Percentiles rank a stretch among this genome's conserved stretches.
Conservation (phyloP, 2,888 invertebrate genomes). For the Drepana falcataria region DNA sequence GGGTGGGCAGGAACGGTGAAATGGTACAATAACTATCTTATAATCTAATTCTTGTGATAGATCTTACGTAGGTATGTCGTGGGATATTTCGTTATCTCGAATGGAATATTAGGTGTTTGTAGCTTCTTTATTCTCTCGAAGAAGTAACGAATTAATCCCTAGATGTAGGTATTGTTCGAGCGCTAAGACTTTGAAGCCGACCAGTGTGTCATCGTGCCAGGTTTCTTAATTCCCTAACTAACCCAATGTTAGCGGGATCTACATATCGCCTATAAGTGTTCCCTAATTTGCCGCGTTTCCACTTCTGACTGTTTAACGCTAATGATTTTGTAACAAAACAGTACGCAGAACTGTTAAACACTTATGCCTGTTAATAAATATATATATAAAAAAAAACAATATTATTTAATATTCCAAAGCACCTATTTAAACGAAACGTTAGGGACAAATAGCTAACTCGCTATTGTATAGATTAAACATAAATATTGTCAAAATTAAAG, state of each 20-base stretch:
- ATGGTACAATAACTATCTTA: conserved; percentile 50
- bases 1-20: conserved; percentile 28
- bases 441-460: conserved; percentile 43
- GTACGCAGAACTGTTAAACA: conserved; percentile 22
- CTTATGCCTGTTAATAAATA: conserved; percentile 8
- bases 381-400: no score
- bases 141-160: background rate
- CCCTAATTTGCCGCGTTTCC: conserved; percentile 17
- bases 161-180: background rate
- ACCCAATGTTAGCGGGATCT: conserved; percentile 16
- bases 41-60: conserved; percentile 52
- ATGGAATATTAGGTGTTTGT: background rate
- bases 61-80: conserved; percentile 38
- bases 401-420: conserved; percentile 21
- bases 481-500: conserved; percentile 50
- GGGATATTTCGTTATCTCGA: conserved; percentile 12
- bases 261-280: conserved; percentile 33
- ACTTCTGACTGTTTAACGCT: conserved; percentile 32
- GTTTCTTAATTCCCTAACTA: conserved; percentile 7
- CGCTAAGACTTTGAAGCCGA: background rate
- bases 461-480: conserved; percentile 33
- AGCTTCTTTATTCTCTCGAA: background rate
- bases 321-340: conserved; percentile 38
- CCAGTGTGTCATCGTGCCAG: background rate
- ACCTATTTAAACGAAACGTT: conserved; percentile 46